Percentiles rank a stretch among this genome's conserved stretches.
Conservation (phyloP, 2,113 vertebrate genomes). For the Rhombomys opimus region DNA sequence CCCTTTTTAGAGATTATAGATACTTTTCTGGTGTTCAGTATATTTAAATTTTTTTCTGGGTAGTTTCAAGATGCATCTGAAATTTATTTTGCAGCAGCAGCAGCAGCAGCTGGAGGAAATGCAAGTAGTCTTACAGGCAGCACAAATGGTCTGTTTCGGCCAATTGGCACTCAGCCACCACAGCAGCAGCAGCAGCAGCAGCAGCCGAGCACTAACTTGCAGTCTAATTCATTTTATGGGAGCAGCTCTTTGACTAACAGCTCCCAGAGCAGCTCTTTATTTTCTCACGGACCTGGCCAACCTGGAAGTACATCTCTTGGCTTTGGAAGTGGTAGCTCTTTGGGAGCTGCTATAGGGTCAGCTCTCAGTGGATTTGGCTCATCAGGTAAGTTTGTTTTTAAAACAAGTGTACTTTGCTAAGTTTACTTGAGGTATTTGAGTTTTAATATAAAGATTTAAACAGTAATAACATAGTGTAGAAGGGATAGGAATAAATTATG, state of each 20-base stretch:
- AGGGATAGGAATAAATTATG: constrained; percentile 41
- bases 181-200: constrained; percentile 92
- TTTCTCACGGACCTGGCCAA: constrained; percentile 95
- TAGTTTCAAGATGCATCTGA: constrained; percentile 52
- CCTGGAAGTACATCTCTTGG: constrained; percentile 94
- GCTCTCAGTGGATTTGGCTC: constrained; percentile 97
- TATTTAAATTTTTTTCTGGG: neutral
- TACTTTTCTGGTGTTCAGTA: constrained; percentile 52
- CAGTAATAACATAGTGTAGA: constrained; percentile 14
- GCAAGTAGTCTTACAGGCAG: constrained; percentile 94
- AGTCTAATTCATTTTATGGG: constrained; percentile 96
- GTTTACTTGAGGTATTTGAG: constrained; percentile 15
- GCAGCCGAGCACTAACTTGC: constrained; percentile 92
- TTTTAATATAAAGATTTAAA: constrained; percentile 44
- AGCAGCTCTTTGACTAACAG: constrained; percentile 93
- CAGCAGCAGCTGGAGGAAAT: constrained; percentile 94
- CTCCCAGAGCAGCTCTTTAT: constrained; percentile 97
- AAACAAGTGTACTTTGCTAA: constrained; percentile 40
- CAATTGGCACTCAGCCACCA: constrained; percentile 91
- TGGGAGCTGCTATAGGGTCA: constrained; percentile 95
- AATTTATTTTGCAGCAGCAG: constrained; percentile 89
- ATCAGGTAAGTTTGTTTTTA: constrained; percentile 90
- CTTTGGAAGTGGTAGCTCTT: constrained; percentile 94
- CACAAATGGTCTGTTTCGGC: constrained; percentile 95
- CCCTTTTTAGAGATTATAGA: neutral